These are phyloP conservation scores for Ceriagrion tenellum DNA, from an alignment of 2,888 invertebrate species.

Conservation along the genomic window DNA sequence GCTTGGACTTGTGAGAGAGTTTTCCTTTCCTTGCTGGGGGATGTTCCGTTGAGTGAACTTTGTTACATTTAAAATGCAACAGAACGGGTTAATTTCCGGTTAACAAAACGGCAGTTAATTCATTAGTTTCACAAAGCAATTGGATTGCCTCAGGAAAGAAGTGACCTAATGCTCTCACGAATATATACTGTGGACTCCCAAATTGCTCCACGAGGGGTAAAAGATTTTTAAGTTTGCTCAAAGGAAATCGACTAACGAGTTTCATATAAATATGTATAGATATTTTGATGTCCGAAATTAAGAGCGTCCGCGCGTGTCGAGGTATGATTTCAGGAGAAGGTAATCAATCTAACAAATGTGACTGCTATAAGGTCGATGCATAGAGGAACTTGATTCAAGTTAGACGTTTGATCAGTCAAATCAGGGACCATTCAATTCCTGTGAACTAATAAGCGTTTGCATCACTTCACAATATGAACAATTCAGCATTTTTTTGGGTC, in stretches of 20 bases:
- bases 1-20: not conserved
- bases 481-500: too few species aligned
- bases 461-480: too few species aligned
- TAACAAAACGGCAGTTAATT: not conserved
- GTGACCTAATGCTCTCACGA: not conserved
- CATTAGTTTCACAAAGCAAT: not conserved
- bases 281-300: not conserved
- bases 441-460: not conserved
- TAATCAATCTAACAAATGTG: not conserved
- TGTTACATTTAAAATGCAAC: not conserved
- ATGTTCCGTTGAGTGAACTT: not conserved
- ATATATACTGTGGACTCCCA: not conserved
- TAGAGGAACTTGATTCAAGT: not conserved
- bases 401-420: not conserved
- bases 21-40: not conserved
- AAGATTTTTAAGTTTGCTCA: not conserved
- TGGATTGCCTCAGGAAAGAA: not conserved
- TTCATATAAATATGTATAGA: not conserved
- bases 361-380: not conserved
- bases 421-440: not conserved
- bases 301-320: not conserved
- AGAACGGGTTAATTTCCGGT: not conserved
- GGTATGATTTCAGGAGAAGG: not conserved
- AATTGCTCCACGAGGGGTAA: not conserved
- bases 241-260: not conserved